Evolutionary conservation across 2,888 invertebrate species (phyloP).

Genomic region (Hemithea aestivaria): DNA sequence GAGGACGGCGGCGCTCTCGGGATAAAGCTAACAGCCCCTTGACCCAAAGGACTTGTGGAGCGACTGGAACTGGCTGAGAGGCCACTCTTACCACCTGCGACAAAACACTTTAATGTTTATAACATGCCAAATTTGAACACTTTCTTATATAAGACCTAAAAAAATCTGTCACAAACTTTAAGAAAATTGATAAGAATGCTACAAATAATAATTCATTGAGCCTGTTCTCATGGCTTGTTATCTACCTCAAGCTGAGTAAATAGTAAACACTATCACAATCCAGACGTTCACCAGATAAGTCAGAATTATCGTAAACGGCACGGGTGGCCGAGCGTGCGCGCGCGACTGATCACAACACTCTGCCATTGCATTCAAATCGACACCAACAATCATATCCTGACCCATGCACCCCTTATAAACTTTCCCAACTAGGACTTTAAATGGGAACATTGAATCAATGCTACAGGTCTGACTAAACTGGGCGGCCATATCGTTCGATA

Average conservation of each 20-base stretch:
- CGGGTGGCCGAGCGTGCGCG: conserved; percentile 60
- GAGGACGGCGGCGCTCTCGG: conserved; percentile 78
- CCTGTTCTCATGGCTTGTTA: conserved; percentile 30
- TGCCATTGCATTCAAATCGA: conserved; percentile 34
- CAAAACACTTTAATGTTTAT: conserved; percentile 29
- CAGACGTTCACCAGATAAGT: conserved; percentile 46
- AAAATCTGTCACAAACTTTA: neutral
- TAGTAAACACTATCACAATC: conserved; percentile 45
- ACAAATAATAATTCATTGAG: conserved; percentile 17
- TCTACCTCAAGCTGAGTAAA: conserved; percentile 45
- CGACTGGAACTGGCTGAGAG: conserved; percentile 80
- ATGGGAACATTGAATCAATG: conserved; percentile 39
- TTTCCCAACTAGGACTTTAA: conserved; percentile 9
- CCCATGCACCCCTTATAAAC: conserved; percentile 38
- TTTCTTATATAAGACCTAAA: too few relatives aligned
- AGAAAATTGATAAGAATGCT: conserved; percentile 11
- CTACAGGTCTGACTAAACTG: conserved; percentile 43
- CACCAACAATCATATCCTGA: conserved; percentile 40
- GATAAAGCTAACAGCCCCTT: conserved; percentile 69
- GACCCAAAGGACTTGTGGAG: conserved; percentile 76
- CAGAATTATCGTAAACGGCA: conserved; percentile 45
- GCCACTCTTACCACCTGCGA: conserved; percentile 67
- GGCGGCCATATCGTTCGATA: conserved; percentile 50
- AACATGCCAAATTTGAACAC: conserved; percentile 7
- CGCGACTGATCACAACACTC: conserved; percentile 41